phyloP scores from a whole-genome alignment of 2,797 vertebrate species.

The Morelia viridis region DNA sequence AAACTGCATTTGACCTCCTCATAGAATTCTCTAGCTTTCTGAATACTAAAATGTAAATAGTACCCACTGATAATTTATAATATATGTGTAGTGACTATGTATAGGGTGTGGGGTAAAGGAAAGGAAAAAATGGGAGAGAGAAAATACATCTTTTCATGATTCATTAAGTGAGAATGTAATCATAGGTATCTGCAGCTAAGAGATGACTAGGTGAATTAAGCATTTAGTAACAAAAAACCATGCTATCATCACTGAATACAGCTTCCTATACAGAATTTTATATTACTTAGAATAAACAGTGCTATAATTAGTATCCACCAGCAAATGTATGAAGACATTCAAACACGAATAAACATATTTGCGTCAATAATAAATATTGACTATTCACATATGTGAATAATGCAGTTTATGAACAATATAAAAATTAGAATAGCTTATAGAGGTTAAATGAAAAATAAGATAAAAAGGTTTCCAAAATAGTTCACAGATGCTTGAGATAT shows the following conservation, averaged over 20 bases:
- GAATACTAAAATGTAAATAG: not conserved
- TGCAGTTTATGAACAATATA: not conserved
- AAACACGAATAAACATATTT: not conserved
- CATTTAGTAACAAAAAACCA: slow-evolving; percentile 51
- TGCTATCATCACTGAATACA: slow-evolving; percentile 17
- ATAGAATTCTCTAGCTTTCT: not conserved
- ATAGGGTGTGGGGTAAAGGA: not conserved
- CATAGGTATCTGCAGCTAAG: slow-evolving; percentile 51
- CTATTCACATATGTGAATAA: not conserved
- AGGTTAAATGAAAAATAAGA: not conserved
- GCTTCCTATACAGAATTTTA: not conserved
- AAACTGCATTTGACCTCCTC: not conserved
- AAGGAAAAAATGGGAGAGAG: slow-evolving; percentile 4
- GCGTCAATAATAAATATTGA: not conserved
- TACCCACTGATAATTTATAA: not conserved
- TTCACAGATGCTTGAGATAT: not conserved
- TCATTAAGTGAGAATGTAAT: slow-evolving; percentile 51
- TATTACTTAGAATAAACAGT: not conserved
- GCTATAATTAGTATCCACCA: not conserved
- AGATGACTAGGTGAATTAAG: slow-evolving; percentile 50
- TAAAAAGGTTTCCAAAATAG: not conserved
- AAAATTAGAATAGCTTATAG: not conserved
- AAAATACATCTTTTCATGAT: slow-evolving; percentile 50
- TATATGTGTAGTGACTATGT: not conserved
- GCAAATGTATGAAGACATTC: not conserved